phyloP scores from a whole-genome alignment of 2,888 invertebrate genomes.

The Cistogaster globosa region DNA sequence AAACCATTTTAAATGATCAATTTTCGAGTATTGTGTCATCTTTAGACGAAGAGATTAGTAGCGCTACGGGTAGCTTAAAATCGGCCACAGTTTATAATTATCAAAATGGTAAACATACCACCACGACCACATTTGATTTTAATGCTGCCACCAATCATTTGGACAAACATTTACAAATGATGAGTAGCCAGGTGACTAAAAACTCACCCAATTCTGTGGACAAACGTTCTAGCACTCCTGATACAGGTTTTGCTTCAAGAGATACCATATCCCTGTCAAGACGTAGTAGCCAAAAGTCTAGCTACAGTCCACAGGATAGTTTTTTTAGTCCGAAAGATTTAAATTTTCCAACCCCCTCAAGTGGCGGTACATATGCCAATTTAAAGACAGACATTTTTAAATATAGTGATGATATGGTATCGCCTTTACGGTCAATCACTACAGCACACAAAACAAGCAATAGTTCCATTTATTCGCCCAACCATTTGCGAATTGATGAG shows the following conservation, averaged over 20 bases:
- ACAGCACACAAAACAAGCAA: constrained; percentile 77
- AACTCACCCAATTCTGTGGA: constrained; percentile 79
- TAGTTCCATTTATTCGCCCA: constrained; percentile 77
- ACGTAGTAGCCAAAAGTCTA: constrained; percentile 83
- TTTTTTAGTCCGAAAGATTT: constrained; percentile 77
- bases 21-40: constrained; percentile 79
- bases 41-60: constrained; percentile 81
- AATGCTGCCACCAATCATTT: constrained; percentile 81
- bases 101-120: constrained; percentile 80
- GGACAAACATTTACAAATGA: constrained; percentile 82
- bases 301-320: constrained; percentile 82
- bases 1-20: constrained; percentile 82
- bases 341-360: constrained; percentile 74
- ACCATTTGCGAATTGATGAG: constrained; percentile 65
- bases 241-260: constrained; percentile 82
- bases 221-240: constrained; percentile 82
- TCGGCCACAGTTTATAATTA: constrained; percentile 80
- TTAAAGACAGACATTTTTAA: constrained; percentile 75
- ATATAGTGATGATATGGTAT: constrained; percentile 74
- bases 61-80: constrained; percentile 80
- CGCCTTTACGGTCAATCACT: constrained; percentile 78
- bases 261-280: constrained; percentile 83
- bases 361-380: constrained; percentile 68
- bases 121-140: constrained; percentile 78
- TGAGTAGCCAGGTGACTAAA: constrained; percentile 71